A percentile compares a stretch with the other conserved stretches of the same genome.
Conservation (phyloP, 2,797 vertebrate genomes). For the Accipiter fasciatus region DNA sequence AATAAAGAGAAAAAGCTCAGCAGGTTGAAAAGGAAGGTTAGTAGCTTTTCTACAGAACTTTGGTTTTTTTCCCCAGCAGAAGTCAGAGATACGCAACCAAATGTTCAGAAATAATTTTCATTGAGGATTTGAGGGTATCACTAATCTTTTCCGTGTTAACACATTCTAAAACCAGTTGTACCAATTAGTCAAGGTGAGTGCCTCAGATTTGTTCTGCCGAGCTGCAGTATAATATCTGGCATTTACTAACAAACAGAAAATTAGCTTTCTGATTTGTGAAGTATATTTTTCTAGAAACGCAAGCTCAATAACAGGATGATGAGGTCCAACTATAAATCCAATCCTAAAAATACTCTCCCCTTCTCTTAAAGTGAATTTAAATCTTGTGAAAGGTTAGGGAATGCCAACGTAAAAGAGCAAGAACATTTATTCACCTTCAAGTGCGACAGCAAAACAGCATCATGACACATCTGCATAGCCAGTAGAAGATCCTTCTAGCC, state of each 20-base stretch:
- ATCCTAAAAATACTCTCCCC: neutral
- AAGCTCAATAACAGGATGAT: neutral
- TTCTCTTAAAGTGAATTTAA: neutral
- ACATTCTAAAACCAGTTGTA: neutral
- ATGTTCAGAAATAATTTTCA: neutral
- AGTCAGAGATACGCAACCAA: neutral
- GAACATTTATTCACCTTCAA: neutral
- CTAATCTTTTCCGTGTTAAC: neutral
- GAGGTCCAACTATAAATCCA: neutral
- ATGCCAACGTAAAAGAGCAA: neutral
- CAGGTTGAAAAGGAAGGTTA: neutral
- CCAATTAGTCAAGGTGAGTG: constrained; percentile 4
- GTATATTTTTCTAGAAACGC: neutral
- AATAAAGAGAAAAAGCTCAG: neutral
- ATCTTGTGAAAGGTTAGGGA: neutral
- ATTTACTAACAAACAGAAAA: neutral
- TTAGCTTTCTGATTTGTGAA: neutral
- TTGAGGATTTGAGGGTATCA: neutral
- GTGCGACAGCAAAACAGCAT: neutral
- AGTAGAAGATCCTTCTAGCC: neutral
- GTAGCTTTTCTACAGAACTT: neutral
- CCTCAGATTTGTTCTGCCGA: neutral
- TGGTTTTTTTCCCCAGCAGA: neutral
- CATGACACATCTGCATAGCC: neutral
- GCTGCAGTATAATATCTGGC: neutral